Percentiles rank a stretch among this genome's conserved stretches.
These are phyloP conservation scores for Genyomyrus donnyi DNA, from an alignment of 2,113 vertebrate genomes.

Conservation along the genomic window DNA sequence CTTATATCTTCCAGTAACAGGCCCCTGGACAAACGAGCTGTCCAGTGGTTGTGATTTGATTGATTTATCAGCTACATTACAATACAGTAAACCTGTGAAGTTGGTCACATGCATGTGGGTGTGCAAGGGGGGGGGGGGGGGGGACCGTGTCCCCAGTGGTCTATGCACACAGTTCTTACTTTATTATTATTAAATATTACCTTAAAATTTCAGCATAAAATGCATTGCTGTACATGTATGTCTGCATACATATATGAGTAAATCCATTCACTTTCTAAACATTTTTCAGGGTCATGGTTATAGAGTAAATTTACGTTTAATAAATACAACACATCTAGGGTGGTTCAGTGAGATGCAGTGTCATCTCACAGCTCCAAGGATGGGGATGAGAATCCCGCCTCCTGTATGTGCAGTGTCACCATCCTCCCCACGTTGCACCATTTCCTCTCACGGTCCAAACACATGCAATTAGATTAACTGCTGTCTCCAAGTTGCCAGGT, in stretches of 20 bases:
- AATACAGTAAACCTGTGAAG: constrained; percentile 28
- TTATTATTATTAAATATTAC: background rate
- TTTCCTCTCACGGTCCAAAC: background rate
- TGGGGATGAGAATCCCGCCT: background rate
- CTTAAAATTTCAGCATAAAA: background rate
- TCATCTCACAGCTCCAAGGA: background rate
- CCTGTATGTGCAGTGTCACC: background rate
- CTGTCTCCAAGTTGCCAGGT: background rate
- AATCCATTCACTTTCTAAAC: background rate
- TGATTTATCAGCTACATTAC: constrained; percentile 39
- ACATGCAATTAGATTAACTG: background rate
- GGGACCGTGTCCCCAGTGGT: background rate
- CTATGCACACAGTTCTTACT: background rate
- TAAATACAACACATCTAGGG: background rate
- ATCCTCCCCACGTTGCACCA: background rate
- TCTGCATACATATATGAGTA: background rate
- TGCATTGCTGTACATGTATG: background rate
- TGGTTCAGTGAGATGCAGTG: background rate
- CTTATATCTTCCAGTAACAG: constrained; percentile 43
- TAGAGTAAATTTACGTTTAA: background rate
- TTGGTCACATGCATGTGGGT: background rate
- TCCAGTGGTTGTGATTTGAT: constrained; percentile 52
- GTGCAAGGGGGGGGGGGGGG: background rate
- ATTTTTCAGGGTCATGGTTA: background rate
- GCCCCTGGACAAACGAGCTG: constrained; percentile 53